Evolutionary conservation across 2,797 vertebrate species (phyloP).

Genomic region (Coregonus ussuriensis): DNA sequence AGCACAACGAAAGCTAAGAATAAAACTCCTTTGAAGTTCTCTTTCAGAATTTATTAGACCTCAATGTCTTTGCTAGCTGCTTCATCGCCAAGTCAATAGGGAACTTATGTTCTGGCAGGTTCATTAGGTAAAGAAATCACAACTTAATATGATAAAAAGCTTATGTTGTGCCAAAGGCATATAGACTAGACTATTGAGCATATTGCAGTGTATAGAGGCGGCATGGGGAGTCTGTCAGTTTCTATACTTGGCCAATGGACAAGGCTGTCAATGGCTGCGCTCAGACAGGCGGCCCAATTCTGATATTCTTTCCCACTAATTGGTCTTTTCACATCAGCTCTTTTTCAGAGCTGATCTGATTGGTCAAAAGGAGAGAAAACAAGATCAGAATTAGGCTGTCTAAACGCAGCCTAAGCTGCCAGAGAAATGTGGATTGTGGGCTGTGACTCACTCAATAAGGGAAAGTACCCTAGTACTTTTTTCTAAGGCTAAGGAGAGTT

Average conservation of each 20-base stretch:
- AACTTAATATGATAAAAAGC: neutral
- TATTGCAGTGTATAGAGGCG: no score
- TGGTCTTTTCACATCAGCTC: no score
- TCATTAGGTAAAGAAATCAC: slow-evolving; percentile 63
- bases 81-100: slow-evolving; percentile 57
- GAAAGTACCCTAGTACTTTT: neutral
- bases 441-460: neutral
- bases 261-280: no score
- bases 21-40: slow-evolving; percentile 65
- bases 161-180: neutral
- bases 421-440: neutral
- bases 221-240: neutral
- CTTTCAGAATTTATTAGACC: slow-evolving; percentile 56
- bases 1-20: slow-evolving; percentile 56
- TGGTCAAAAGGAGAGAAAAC: no score
- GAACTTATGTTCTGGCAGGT: slow-evolving; percentile 66
- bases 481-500: no score
- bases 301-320: no score
- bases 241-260: no score
- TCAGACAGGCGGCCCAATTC: no score
- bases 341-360: no score
- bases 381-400: no score
- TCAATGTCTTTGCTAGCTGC: slow-evolving; percentile 44
- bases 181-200: neutral
- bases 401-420: neutral